Conservation (phyloP, 2,113 vertebrate genomes). For the Anguilla japonica region DNA sequence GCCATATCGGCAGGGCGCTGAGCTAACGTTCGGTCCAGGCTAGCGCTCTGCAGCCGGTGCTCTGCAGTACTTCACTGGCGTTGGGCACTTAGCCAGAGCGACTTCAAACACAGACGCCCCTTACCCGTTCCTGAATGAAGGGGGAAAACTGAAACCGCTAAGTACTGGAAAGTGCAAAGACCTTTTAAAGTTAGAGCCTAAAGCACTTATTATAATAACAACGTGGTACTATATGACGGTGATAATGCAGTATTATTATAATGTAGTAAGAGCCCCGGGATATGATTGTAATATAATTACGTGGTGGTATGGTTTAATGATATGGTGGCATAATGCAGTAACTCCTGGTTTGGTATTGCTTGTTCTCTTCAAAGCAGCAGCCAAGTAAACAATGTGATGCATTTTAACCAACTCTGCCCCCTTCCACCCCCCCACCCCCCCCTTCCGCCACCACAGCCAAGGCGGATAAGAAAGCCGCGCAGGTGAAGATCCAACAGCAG, state of each 20-base stretch:
- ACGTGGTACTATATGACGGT: not conserved
- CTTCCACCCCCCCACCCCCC: not conserved
- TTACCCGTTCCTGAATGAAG: not conserved
- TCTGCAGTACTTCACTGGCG: not conserved
- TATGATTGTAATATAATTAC: not conserved
- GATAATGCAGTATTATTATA: not conserved
- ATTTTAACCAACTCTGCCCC: too few relatives aligned
- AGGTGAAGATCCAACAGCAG: conserved; percentile 89
- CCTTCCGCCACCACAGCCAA: conserved; percentile 70
- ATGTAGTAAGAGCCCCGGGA: not conserved
- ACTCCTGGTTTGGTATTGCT: not conserved
- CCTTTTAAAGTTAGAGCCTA: not conserved
- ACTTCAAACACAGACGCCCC: not conserved
- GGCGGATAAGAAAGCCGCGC: conserved; percentile 90
- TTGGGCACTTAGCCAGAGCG: not conserved
- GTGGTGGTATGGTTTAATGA: not conserved
- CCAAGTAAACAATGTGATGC: not conserved
- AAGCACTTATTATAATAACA: not conserved
- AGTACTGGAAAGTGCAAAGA: not conserved
- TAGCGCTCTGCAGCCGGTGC: not conserved
- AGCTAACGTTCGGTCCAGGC: too few relatives aligned
- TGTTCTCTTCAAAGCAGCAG: conserved; percentile 1
- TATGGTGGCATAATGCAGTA: not conserved
- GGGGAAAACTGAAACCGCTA: not conserved
- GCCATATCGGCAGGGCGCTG: too few relatives aligned